These are phyloP conservation scores for Lumbricus terrestris DNA, from an alignment of 2,888 invertebrate genomes.

Conservation along the genomic window DNA sequence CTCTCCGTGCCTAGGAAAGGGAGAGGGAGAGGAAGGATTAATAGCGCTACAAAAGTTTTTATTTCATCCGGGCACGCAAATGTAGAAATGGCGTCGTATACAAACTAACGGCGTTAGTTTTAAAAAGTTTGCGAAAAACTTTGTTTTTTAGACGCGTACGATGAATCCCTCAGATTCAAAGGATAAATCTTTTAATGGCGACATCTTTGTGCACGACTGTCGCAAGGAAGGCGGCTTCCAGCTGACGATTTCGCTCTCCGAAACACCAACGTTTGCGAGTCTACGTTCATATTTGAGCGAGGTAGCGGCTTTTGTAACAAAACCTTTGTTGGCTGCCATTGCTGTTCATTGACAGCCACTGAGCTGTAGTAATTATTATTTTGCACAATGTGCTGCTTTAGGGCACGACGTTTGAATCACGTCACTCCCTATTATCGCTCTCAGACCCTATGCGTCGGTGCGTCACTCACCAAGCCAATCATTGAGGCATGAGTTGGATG, in stretches of 20 bases:
- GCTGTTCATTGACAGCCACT: neutral
- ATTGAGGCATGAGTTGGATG: neutral
- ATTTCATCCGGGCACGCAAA: neutral
- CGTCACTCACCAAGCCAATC: neutral
- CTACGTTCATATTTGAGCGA: neutral
- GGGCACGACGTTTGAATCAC: neutral
- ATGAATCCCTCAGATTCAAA: neutral
- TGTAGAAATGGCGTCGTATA: slow-evolving; percentile 8
- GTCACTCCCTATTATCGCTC: neutral
- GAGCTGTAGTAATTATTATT: neutral
- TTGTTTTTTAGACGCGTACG: neutral
- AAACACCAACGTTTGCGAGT: neutral
- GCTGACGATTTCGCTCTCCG: neutral
- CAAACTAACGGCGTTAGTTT: neutral
- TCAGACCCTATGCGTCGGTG: neutral
- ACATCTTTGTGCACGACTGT: neutral
- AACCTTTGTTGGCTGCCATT: neutral
- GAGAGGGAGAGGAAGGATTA: no score
- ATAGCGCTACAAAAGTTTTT: neutral
- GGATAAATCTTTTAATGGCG: neutral
- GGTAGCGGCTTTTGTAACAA: neutral
- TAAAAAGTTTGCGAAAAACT: neutral
- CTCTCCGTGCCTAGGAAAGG: no score
- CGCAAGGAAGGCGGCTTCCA: neutral
- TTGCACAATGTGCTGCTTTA: neutral